Conservation (phyloP, 1,140 invertebrate species). For the Meloidogyne exigua region DNA sequence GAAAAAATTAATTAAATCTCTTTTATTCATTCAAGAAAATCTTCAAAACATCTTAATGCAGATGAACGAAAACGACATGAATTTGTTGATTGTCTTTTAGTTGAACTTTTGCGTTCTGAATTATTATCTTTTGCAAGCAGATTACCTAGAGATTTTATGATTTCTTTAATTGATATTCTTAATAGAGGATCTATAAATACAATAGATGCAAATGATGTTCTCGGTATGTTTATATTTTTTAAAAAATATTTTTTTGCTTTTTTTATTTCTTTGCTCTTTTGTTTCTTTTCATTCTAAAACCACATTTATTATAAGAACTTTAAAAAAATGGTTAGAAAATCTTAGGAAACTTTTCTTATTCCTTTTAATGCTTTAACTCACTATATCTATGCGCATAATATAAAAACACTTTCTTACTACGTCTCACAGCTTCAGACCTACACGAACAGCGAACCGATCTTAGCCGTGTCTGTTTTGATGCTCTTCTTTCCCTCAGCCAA, state of each 20-base stretch:
- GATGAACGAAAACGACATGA: constrained; percentile 60
- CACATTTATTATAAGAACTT: no score
- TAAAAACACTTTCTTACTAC: constrained; percentile 6
- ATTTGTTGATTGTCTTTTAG: constrained; percentile 70
- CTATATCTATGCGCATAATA: neutral
- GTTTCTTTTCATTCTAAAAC: no score
- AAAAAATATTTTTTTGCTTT: neutral
- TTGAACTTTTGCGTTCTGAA: constrained; percentile 80
- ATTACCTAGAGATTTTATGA: constrained; percentile 81
- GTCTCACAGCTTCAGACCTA: constrained; percentile 63
- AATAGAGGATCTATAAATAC: constrained; percentile 83
- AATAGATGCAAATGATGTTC: constrained; percentile 57
- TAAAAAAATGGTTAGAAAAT: no score
- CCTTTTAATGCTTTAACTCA: constrained; percentile 12
- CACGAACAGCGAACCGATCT: constrained; percentile 57
- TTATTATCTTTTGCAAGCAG: constrained; percentile 78
- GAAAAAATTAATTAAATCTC: no score
- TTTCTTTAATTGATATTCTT: constrained; percentile 81
- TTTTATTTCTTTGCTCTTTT: neutral
- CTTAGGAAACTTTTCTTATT: no score
- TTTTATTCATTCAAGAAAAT: constrained; percentile 70
- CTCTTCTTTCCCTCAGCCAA: constrained; percentile 54
- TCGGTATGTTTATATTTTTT: constrained; percentile 46
- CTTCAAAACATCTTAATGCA: constrained; percentile 67
- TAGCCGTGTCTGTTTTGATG: constrained; percentile 61